Percentiles rank a stretch among this genome's conserved stretches.
Conservation (phyloP, 2,797 vertebrate species). For the Todus mexicanus region DNA sequence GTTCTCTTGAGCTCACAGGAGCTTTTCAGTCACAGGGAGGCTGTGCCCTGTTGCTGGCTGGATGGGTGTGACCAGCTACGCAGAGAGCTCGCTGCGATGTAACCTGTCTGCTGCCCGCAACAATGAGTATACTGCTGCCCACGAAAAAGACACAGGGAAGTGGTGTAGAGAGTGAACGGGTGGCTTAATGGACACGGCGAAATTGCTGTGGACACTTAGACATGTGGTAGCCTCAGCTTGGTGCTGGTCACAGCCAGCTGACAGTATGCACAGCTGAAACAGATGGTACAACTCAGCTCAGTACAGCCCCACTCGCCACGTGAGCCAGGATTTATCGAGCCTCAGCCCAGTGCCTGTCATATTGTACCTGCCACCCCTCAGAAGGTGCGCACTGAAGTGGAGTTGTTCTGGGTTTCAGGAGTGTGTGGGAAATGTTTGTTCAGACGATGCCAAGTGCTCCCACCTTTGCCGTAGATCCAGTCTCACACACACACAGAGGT, state of each 20-base stretch:
- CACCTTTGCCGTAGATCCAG: not conserved
- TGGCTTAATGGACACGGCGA: not conserved
- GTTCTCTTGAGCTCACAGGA: not conserved
- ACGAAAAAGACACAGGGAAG: not conserved
- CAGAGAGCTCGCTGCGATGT: too few relatives aligned
- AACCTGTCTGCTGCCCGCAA: not conserved
- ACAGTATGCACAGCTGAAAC: not conserved
- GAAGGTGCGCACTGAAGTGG: not conserved
- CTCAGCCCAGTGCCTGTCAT: not conserved
- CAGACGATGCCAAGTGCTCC: not conserved
- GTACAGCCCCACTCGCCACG: too few relatives aligned
- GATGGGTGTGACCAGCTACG: not conserved
- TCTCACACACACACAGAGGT: not conserved
- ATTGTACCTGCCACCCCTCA: not conserved
- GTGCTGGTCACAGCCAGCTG: not conserved
- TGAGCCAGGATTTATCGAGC: not conserved
- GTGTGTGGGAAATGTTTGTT: not conserved
- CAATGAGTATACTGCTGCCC: accelerated
- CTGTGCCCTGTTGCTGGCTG: not conserved
- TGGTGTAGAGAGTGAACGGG: not conserved
- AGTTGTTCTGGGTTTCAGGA: not conserved
- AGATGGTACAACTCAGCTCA: not conserved
- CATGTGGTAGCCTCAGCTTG: not conserved
- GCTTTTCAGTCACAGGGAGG: not conserved
- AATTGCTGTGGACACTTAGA: not conserved